Percentiles rank a stretch among this genome's conserved stretches.
Conservation (phyloP, 2,888 invertebrate genomes). For the Caenorhabditis plicata region DNA sequence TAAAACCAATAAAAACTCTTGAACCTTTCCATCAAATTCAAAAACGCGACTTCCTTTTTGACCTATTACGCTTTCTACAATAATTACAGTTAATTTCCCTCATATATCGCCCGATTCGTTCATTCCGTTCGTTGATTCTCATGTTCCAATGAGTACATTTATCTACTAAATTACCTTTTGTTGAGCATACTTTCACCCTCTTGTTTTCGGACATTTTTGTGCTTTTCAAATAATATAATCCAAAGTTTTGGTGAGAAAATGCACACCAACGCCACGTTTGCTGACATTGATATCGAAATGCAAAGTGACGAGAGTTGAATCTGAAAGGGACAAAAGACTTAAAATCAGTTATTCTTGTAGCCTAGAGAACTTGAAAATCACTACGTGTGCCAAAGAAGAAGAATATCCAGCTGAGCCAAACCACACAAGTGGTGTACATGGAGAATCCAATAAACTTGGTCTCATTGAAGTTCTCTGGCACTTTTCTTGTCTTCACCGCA, state of each 20-base stretch:
- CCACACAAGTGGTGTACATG: slow-evolving; percentile 75
- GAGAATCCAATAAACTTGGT: slow-evolving; percentile 75
- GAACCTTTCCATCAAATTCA: too few species aligned
- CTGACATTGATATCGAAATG: slow-evolving; percentile 75
- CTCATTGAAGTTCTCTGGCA: slow-evolving; percentile 73
- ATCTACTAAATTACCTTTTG: too few species aligned
- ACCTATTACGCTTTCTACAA: too few species aligned
- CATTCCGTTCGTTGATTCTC: too few species aligned
- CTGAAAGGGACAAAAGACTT: slow-evolving; percentile 65
- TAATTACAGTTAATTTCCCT: too few species aligned
- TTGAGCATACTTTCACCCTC: slow-evolving; percentile 60
- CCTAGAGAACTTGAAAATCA: slow-evolving; percentile 74
- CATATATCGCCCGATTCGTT: too few species aligned
- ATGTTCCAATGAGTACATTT: too few species aligned
- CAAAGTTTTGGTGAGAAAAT: slow-evolving; percentile 77
- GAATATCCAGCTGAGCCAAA: slow-evolving; percentile 79
- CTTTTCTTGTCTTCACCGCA: slow-evolving; percentile 80
- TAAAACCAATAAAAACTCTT: too few species aligned
- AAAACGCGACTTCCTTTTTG: too few species aligned
- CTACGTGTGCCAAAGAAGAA: slow-evolving; percentile 80
- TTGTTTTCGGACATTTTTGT: slow-evolving; percentile 73
- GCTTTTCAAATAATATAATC: slow-evolving; percentile 76
- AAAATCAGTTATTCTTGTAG: neutral
- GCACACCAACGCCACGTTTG: slow-evolving; percentile 75
- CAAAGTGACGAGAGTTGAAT: slow-evolving; percentile 76